Conservation (phyloP, 2,113 vertebrate genomes). For the Corythoichthys haematopterus region DNA sequence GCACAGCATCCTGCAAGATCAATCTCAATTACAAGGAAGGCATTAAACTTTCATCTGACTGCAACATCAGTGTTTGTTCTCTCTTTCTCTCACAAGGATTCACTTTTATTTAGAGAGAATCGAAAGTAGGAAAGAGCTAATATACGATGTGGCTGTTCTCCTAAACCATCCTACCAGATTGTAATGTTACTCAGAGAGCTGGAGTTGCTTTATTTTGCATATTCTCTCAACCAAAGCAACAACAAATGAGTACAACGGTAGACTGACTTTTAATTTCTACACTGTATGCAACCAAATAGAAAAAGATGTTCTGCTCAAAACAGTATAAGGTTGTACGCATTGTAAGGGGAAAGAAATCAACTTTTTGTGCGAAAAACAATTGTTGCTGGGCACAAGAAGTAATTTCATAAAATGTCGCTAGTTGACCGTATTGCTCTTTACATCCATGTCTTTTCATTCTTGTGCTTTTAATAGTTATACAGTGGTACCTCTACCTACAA, state of each 20-base stretch:
- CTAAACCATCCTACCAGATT: constrained; percentile 29
- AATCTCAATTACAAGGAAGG: constrained; percentile 64
- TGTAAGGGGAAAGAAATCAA: not conserved
- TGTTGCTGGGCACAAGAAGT: not conserved
- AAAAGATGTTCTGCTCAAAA: constrained; percentile 3
- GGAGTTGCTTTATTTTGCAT: constrained; percentile 18
- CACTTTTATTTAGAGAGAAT: constrained; percentile 54
- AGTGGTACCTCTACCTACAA: no score
- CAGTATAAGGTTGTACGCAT: not conserved
- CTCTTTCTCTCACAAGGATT: constrained; percentile 35
- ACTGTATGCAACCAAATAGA: constrained; percentile 25
- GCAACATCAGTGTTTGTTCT: constrained; percentile 56
- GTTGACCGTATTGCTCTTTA: not conserved
- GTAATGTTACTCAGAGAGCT: constrained; percentile 15
- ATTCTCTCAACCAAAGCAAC: constrained; percentile 27
- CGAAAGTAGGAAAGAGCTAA: constrained; percentile 38
- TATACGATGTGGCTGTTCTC: constrained; percentile 23
- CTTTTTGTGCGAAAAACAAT: not conserved
- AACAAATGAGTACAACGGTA: constrained; percentile 27
- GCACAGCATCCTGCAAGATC: constrained; percentile 51
- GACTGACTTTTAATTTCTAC: constrained; percentile 41
- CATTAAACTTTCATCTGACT: constrained; percentile 68
- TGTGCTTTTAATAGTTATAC: no score
- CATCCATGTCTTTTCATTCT: not conserved
- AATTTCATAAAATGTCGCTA: not conserved